Conservation (phyloP, 2,888 invertebrate species). For the Acleris cristana region DNA sequence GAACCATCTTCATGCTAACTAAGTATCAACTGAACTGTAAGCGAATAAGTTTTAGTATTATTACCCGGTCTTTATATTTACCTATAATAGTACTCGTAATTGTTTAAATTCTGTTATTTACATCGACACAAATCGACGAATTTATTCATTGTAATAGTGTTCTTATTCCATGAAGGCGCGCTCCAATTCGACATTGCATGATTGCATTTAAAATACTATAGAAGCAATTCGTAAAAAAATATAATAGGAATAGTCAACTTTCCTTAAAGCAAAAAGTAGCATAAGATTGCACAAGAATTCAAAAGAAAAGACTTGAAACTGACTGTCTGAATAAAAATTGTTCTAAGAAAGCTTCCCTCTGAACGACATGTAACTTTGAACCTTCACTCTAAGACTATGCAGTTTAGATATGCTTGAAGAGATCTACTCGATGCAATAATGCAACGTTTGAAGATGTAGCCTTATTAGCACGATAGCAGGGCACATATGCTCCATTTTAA, state of each 20-base stretch:
- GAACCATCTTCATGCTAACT: too few species aligned
- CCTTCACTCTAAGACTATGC: not conserved
- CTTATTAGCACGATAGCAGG: constrained; percentile 22
- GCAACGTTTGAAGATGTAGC: constrained; percentile 18
- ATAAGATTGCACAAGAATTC: constrained; percentile 35
- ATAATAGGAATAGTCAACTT: constrained; percentile 2
- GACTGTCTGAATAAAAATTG: constrained; percentile 31
- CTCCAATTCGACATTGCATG: too few species aligned
- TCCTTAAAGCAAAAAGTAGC: constrained; percentile 27
- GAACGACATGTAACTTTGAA: not conserved
- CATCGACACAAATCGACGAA: too few species aligned
- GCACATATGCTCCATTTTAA: constrained; percentile 12
- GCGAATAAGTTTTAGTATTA: too few species aligned
- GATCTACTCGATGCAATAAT: constrained; percentile 26
- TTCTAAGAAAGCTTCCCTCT: constrained; percentile 11
- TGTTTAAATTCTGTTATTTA: too few species aligned
- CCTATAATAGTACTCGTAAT: too few species aligned
- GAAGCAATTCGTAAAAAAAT: too few species aligned
- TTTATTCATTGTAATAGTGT: too few species aligned
- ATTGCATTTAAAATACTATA: too few species aligned
- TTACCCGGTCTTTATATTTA: too few species aligned
- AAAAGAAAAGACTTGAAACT: constrained; percentile 29
- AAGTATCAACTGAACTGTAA: too few species aligned
- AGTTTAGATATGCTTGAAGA: constrained; percentile 1
- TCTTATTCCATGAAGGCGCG: too few species aligned